Base-by-base conservation (phyloP, 53 echinoderm and acorn worm genomes). In the Patiria pectinifera region DNA sequence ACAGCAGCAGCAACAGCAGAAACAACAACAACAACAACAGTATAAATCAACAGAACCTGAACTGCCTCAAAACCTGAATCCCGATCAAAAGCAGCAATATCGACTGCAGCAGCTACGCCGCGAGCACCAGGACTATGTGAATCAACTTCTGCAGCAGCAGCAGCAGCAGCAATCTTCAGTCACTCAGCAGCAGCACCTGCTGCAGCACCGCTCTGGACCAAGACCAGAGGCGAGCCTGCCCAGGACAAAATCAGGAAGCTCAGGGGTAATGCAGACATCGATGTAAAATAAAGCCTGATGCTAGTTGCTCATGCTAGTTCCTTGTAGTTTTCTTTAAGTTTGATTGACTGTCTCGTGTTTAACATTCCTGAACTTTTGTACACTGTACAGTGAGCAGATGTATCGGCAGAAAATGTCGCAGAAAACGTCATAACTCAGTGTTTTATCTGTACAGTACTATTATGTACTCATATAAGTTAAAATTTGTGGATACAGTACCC, bases 61-160 rank as follows among this genome's bases (percentile, higher is more conserved):
- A 4, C 53, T 13, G 25, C 18, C 21, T 6, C 62, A 80, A 44
- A 80, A 80, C 62, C n/a, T 80, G 11, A 21, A 35, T 11, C 11
- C 62, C 2, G 80, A 90, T 13, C 46, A 90, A 8, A 90, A 90
- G 90, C 90, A 90, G 80, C 90, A 90, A 80, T 90, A 66, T 69
- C 90, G 90, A 13, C 81, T 90, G 90, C 66, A 90, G 90, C 90
- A 90, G 90, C 48, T 90, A 21, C 90, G 90, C 24, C 43, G 90
- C 10, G 90, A 90, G 66, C 90, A 90, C 69, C 90, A 90, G 81
- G 80, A 80, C 47, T 90, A 81, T 45, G 25, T 90, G 23, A 69
- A 81, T 18, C 90, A 90, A 58, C 90, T 80, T 4, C 66, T 80
- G 24, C 90, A 90, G 81, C 66, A 90, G 48, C 80, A 78, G 46